These are phyloP conservation scores for Pseudomugil tenellus DNA, from an alignment of 2,797 vertebrate genomes.

Conservation along the genomic window DNA sequence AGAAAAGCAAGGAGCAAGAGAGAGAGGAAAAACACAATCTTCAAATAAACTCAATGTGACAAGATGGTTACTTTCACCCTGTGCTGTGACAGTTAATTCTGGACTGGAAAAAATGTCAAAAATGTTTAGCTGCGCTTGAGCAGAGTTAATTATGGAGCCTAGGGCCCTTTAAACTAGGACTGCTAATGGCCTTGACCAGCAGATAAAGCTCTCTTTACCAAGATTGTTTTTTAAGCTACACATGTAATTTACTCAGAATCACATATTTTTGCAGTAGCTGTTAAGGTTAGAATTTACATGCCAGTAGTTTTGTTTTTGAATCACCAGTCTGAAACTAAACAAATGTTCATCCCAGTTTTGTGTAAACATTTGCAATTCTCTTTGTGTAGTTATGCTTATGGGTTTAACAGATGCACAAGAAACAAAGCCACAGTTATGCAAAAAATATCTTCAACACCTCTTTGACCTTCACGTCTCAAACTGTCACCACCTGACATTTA, in stretches of 20 bases:
- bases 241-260: constrained; percentile 96
- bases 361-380: background rate
- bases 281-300: constrained; percentile 60
- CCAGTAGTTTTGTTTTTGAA: constrained; percentile 14
- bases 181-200: constrained; percentile 94
- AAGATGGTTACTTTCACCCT: constrained; percentile 93
- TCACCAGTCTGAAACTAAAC: constrained; percentile 23
- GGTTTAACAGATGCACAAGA: constrained; percentile 29
- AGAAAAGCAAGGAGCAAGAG: constrained; percentile 16
- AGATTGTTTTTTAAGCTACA: constrained; percentile 88
- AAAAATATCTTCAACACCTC: constrained; percentile 28
- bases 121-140: constrained; percentile 97
- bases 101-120: constrained; percentile 97
- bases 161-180: constrained; percentile 87
- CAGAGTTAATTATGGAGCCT: constrained; percentile 96
- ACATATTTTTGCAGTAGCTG: constrained; percentile 91
- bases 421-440: constrained; percentile 29
- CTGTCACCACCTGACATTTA: constrained; percentile 74
- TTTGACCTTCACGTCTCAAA: constrained; percentile 66
- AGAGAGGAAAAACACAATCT: constrained; percentile 72
- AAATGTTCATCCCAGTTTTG: constrained; percentile 4
- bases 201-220: constrained; percentile 94
- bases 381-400: background rate
- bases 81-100: constrained; percentile 96
- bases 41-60: constrained; percentile 90